Evolutionary conservation across 2,113 vertebrate species (phyloP), one percentile per base, ranked within the genome.

Genomic region (Oostethus manadensis): DNA sequence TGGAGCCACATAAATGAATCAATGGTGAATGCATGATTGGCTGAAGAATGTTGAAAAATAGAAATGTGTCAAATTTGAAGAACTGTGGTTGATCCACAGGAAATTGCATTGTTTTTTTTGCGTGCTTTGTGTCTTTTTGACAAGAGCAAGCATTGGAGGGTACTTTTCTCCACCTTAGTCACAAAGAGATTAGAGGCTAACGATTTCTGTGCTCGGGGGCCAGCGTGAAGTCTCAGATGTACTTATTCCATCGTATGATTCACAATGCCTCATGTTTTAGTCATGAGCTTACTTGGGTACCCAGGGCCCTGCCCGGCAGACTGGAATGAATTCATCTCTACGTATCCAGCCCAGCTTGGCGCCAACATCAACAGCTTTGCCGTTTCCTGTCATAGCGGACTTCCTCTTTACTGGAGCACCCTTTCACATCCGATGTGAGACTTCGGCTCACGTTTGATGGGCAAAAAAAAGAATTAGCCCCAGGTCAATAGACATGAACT

Each of bases 231-330:
- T 74, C 63, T 69, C 68, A 47, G 40, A 33, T 42, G 11, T 23
- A 50, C 51, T 73, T 63, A 73, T 73, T 66, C 61, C 66, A 66
- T 68, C 60, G 38, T 40, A 61, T 64, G 67, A 70, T 68, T 83
- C 74, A 77, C 71, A 60, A 26, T 7, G 60, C 70, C 50, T 76
- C 75, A 70, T 83, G 64, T 76, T 76, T 78, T 71, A 78, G 59
- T 76, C 80, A 78, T 63, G 64, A 74, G 64, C 71, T 70, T 71
- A 76, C 64, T 76, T 74, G 23, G 51, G 58, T 40, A 69, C 60
- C 48, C 47, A 2, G 62, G 56, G 64, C 62, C 54, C 63, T 45
- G 42, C 23, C 46, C 38, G 10, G 63, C 18, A 13, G 14, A 60
- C 17, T 20, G 21, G 44, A 63, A 48, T 33, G 33, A 35, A 55